Conservation (phyloP, 2,113 vertebrate genomes). For the Serilophus lunatus region DNA sequence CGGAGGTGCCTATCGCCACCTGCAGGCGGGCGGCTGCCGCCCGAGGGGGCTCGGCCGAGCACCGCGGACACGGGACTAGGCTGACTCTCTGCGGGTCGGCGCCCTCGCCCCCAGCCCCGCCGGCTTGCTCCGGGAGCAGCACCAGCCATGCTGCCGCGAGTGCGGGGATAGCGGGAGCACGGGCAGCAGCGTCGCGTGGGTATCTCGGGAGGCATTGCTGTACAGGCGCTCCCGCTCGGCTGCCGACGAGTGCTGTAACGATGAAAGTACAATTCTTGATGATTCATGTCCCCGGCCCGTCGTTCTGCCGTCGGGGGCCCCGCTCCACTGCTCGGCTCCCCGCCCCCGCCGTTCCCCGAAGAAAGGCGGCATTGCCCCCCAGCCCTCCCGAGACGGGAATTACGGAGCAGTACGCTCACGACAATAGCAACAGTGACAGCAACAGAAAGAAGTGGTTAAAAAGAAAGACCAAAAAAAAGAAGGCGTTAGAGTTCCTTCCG, state of each 20-base stretch:
- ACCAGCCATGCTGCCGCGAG: background rate
- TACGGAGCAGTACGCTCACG: background rate
- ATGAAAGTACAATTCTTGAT: background rate
- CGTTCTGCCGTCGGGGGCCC: background rate
- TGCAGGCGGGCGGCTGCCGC: slow-evolving; percentile 40
- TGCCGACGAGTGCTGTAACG: background rate
- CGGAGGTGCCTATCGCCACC: slow-evolving; percentile 66
- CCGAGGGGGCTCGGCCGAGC: background rate
- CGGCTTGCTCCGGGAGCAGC: background rate
- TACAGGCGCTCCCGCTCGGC: background rate
- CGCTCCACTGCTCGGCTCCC: background rate
- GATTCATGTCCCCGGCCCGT: background rate
- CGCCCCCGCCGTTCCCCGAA: too few relatives aligned
- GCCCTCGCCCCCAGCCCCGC: background rate
- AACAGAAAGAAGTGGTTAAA: too few relatives aligned
- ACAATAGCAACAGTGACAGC: background rate
- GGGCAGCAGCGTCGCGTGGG: too few relatives aligned
- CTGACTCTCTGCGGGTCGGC: too few relatives aligned
- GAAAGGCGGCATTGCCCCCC: background rate
- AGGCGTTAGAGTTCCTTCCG: background rate
- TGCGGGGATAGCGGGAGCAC: background rate
- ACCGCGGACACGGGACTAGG: fast-evolving
- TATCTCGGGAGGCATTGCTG: background rate
- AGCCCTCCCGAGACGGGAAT: background rate
- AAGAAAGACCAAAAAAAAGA: fast-evolving